Percentiles rank a stretch among this genome's conserved stretches.
Evolutionary conservation across 2,888 invertebrate genomes (phyloP).

Genomic region (Bellardia pandia): DNA sequence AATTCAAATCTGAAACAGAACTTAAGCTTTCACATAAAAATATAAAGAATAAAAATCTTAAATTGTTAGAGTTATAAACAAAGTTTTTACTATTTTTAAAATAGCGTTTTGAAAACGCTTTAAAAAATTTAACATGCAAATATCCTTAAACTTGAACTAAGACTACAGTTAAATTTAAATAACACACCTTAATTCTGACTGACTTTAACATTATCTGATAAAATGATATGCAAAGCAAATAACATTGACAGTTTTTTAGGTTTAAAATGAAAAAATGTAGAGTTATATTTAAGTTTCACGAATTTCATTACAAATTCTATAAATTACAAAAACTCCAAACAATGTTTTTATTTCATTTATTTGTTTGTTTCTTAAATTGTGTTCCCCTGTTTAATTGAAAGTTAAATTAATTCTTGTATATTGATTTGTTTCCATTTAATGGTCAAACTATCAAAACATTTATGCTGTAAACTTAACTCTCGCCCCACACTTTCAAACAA

Average conservation of each 20-base stretch:
- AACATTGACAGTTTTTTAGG: constrained; percentile 18
- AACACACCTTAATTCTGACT: background rate
- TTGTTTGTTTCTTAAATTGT: constrained; percentile 1
- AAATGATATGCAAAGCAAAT: background rate
- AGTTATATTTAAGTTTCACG: background rate
- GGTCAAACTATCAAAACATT: constrained; percentile 39
- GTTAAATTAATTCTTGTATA: constrained; percentile 37
- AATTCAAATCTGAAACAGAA: too few relatives aligned
- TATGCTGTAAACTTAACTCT: constrained; percentile 1
- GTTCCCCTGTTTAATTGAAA: constrained; percentile 38
- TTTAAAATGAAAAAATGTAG: background rate
- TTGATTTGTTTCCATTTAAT: constrained; percentile 18
- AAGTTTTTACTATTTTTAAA: background rate
- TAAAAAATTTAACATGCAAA: background rate
- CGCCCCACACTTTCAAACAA: constrained; percentile 20
- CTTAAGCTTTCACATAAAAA: too few relatives aligned
- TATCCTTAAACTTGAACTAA: constrained; percentile 6
- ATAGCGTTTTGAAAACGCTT: constrained; percentile 4
- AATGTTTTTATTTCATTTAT: background rate
- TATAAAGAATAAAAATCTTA: too few relatives aligned
- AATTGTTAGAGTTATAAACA: too few relatives aligned
- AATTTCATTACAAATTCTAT: background rate
- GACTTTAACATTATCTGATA: background rate
- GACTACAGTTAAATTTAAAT: background rate
- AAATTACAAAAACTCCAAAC: background rate